Evolutionary conservation across 2,888 invertebrate species (phyloP), one percentile per base, ranked within the genome.

Genomic region (Dendrolimus pini): DNA sequence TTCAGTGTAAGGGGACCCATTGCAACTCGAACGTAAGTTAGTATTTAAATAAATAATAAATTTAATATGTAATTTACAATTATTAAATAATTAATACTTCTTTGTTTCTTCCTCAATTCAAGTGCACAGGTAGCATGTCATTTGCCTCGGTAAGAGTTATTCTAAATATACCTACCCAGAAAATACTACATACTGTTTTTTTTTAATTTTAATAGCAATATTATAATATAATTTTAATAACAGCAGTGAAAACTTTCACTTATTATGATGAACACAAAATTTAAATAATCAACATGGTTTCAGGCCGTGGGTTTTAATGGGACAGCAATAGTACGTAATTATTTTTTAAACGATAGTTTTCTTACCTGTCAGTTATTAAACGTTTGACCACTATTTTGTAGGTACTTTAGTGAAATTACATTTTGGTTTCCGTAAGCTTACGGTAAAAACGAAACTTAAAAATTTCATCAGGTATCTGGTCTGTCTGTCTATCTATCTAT

Each of bases 271-370:
- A 18, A 18, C 2, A 18, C 18, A 18, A 18, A 18, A 18, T 18
- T 18, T 18, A 18, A 18, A 18, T 18, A 18, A 18, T 18, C 18
- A 18, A 18, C 3, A 7, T 47, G 47, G 58, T 69, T 72, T 42
- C 65, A 82, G 82, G 76, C 78, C 52, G 61, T 74, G 9, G 82
- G 82, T 42, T 82, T 80, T 61, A 79, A 79, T 61, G 62, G 77
- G 10, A 71, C 73, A 9, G 77, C 82, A 53, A 60, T 63, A 67
- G 82, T 82, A 71, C 60, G 70, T 30, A 30, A 30, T 6, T 6
- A 30, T 6, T 6, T 30, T 3, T 30, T 30, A 3, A 30, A 30
- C 30, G 1, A 30, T 30, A 30, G 30, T 30, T 30, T 30, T 30
- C 30, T 30, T 30, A 30, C 30, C 30, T 30, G 30, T 30, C 3